A percentile compares a stretch with the other conserved stretches of the same genome.
These are phyloP conservation scores for Coregonus suidteri DNA, from an alignment of 2,797 vertebrate species.

Conservation along the genomic window DNA sequence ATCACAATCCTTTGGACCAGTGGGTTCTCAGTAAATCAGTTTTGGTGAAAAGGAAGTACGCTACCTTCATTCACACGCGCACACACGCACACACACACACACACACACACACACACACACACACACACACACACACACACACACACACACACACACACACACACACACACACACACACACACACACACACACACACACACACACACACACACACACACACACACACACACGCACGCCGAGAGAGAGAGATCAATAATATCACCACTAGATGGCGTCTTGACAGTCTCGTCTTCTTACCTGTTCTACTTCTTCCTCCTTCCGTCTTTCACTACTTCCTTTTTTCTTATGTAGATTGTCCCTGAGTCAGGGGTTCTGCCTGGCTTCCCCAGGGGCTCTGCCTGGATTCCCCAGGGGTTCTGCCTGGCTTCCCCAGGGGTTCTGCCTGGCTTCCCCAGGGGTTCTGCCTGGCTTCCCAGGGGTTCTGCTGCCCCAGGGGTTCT, in stretches of 20 bases:
- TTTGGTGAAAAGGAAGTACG: too few species aligned
- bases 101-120: too few species aligned
- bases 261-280: constrained; percentile 19
- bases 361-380: background rate
- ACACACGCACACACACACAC: too few species aligned
- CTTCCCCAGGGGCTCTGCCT: background rate
- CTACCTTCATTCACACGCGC: too few species aligned
- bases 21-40: too few species aligned
- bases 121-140: too few species aligned
- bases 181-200: background rate
- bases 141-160: too few species aligned
- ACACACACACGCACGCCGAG: background rate
- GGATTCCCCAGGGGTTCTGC: background rate
- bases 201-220: too few species aligned
- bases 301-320: background rate
- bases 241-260: background rate
- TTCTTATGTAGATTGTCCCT: background rate
- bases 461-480: background rate
- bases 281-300: background rate
- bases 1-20: too few species aligned
- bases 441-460: background rate
- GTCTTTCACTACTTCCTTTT: background rate
- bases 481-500: background rate
- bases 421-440: background rate
- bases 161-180: too few species aligned